phyloP scores from a whole-genome alignment of 2,797 vertebrate genomes.

The Potorous gilbertii region DNA sequence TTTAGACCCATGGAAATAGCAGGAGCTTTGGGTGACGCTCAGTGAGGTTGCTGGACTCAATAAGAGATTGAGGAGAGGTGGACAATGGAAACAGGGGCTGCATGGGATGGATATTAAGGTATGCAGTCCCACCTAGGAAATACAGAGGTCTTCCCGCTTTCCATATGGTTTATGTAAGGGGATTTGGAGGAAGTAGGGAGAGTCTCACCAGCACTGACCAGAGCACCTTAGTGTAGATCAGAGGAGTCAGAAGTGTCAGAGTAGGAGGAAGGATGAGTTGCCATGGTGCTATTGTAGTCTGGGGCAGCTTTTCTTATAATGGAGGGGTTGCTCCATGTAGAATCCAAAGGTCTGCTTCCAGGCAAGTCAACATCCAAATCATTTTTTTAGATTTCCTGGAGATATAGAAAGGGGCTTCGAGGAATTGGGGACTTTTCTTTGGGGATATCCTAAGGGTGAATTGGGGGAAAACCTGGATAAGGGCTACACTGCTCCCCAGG shows the following conservation, averaged over 20 bases:
- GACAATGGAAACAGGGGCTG: not conserved
- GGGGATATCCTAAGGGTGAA: not conserved
- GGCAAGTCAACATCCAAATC: not conserved
- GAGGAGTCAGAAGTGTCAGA: not conserved
- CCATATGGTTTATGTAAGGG: not conserved
- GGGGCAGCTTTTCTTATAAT: not conserved
- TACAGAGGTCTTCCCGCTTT: not conserved
- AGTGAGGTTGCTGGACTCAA: not conserved
- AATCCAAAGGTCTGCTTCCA: not conserved
- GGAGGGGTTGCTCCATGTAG: not conserved
- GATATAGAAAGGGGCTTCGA: not conserved
- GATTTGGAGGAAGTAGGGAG: not conserved
- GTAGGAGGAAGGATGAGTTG: not conserved
- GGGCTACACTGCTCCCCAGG: too few relatives aligned
- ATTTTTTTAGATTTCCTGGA: not conserved
- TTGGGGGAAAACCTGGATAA: not conserved
- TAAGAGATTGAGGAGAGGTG: not conserved
- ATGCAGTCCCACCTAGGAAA: not conserved
- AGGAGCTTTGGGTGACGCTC: not conserved
- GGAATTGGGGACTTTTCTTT: not conserved
- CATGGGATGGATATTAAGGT: not conserved
- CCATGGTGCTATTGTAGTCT: not conserved
- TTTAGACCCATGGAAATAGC: not conserved
- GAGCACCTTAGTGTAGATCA: not conserved
- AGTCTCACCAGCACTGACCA: not conserved